phyloP scores from a whole-genome alignment of 1,140 invertebrate genomes.

The Agraylea sexmaculata region DNA sequence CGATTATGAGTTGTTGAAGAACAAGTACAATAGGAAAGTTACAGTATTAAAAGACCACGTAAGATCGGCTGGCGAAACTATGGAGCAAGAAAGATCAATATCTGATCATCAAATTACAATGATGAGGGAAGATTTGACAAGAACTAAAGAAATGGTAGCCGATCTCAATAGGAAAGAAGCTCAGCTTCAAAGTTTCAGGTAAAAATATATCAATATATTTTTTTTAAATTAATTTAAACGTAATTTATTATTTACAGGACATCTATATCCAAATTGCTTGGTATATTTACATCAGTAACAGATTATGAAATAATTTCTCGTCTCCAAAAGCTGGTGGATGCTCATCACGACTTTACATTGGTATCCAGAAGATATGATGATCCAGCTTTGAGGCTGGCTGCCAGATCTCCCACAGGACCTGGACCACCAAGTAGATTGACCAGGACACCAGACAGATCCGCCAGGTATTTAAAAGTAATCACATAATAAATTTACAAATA shows the following conservation, averaged over 20 bases:
- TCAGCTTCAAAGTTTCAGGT: slow-evolving; percentile 58
- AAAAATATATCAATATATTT: neutral
- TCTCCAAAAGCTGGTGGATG: slow-evolving; percentile 62
- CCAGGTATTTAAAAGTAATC: too few relatives aligned
- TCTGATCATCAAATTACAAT: slow-evolving; percentile 54
- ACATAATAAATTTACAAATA: too few relatives aligned
- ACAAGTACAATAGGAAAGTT: slow-evolving; percentile 58
- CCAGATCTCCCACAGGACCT: slow-evolving; percentile 36
- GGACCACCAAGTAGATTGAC: slow-evolving; percentile 40
- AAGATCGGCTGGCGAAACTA: slow-evolving; percentile 47
- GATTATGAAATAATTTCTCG: slow-evolving; percentile 67
- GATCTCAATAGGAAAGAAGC: slow-evolving; percentile 61
- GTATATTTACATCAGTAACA: slow-evolving; percentile 53
- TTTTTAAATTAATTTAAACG: neutral
- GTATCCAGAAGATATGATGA: slow-evolving; percentile 59
- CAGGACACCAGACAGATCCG: slow-evolving; percentile 41
- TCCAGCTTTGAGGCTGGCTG: slow-evolving; percentile 42
- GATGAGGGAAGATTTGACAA: slow-evolving; percentile 57
- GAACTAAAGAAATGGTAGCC: slow-evolving; percentile 55
- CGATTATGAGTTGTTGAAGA: slow-evolving; percentile 58
- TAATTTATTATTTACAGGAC: slow-evolving; percentile 24
- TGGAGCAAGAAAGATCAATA: slow-evolving; percentile 55
- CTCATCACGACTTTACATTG: slow-evolving; percentile 64
- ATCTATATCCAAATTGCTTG: slow-evolving; percentile 40
- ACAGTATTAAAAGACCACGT: slow-evolving; percentile 58